These are phyloP conservation scores for roundworm (Caenorhabditis elegans) DNA, from an alignment of 1,140 invertebrate genomes.

Conservation along the genomic window DNA sequence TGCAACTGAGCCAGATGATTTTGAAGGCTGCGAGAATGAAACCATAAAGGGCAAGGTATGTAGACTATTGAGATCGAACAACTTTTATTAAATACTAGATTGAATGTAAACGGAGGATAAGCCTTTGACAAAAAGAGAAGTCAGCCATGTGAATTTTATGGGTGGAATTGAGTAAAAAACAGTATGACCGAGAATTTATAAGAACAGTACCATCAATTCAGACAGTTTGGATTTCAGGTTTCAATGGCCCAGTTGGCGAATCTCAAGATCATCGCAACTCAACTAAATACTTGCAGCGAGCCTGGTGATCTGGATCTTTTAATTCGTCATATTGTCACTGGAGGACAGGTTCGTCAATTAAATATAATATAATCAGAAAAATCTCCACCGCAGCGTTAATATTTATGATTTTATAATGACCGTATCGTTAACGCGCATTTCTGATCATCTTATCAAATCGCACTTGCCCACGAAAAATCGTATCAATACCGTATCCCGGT, in stretches of 20 bases:
- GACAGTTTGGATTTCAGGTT: background rate
- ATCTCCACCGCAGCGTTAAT: background rate
- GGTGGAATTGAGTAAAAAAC: background rate
- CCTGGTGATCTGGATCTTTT: slow-evolving; percentile 17
- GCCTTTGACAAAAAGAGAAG: background rate
- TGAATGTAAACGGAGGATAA: background rate
- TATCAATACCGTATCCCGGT: no score
- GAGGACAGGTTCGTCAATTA: slow-evolving; percentile 38
- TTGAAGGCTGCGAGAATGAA: background rate
- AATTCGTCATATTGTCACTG: slow-evolving; percentile 29
- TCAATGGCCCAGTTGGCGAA: slow-evolving; percentile 32
- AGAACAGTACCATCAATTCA: background rate
- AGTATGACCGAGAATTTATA: background rate
- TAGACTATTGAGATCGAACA: background rate
- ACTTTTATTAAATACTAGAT: background rate
- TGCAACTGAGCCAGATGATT: background rate
- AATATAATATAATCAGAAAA: background rate
- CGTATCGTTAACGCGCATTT: background rate
- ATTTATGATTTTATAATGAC: no score
- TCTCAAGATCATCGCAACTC: slow-evolving; percentile 26
- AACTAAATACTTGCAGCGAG: background rate
- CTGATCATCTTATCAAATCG: background rate
- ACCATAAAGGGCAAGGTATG: background rate
- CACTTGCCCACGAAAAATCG: no score
- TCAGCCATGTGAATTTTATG: background rate